Percentiles rank a stretch among this genome's conserved stretches.
phyloP scores from a whole-genome alignment of 2,113 vertebrate genomes.

The Muscicapa adusta region DNA sequence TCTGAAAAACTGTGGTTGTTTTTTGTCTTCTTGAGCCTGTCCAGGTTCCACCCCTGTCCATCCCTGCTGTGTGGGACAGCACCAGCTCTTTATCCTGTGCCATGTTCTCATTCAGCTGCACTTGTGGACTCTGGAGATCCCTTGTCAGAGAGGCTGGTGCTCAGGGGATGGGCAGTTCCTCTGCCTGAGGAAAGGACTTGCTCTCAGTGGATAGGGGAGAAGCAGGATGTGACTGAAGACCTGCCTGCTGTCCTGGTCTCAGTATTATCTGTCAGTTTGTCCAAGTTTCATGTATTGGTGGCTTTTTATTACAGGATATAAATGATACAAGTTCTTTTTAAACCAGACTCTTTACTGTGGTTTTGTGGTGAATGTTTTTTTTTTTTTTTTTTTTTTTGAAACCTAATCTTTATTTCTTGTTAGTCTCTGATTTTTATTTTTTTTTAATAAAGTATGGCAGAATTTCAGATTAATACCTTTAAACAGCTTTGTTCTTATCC shows the following conservation, averaged over 20 bases:
- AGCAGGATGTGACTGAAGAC: background rate
- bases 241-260: background rate
- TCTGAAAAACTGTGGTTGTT: background rate
- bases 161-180: background rate
- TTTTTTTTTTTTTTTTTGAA: background rate
- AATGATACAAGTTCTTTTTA: background rate
- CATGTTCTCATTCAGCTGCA: background rate
- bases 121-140: background rate
- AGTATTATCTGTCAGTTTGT: background rate
- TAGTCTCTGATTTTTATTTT: background rate
- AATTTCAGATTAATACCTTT: background rate
- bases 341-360: background rate
- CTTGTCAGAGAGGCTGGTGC: background rate
- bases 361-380: accelerated
- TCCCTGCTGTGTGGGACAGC: background rate
- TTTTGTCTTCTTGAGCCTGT: background rate
- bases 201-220: background rate
- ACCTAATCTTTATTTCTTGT: background rate
- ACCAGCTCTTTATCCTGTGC: background rate
- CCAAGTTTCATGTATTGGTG: background rate
- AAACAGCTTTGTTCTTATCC: background rate
- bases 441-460: background rate
- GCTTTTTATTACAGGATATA: background rate
- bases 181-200: background rate
- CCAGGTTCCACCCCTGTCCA: background rate